Evolutionary conservation across 2,113 vertebrate genomes (phyloP).

Genomic region (Brachyhypopomus gauderio): DNA sequence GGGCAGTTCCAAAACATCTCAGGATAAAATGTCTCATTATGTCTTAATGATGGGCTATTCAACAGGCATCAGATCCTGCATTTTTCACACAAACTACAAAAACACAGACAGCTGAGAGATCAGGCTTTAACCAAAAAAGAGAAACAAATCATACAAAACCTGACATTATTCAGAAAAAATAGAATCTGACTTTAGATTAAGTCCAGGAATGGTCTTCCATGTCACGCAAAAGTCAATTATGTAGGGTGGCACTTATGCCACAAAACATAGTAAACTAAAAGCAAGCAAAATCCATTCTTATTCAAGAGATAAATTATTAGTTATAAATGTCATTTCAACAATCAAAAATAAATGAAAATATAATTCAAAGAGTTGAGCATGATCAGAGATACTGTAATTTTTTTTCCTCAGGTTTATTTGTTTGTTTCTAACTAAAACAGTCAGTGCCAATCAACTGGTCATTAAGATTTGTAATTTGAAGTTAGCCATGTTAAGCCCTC

Average conservation of each 20-base stretch:
- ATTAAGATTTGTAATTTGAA: constrained; percentile 99
- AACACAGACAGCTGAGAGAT: constrained; percentile 41
- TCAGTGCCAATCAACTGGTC: constrained; percentile 73
- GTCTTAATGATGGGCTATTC: constrained; percentile 32
- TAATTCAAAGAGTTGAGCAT: constrained; percentile 74
- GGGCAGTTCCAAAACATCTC: constrained; percentile 30
- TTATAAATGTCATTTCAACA: constrained; percentile 52
- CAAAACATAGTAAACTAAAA: constrained; percentile 68
- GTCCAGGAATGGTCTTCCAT: constrained; percentile 63
- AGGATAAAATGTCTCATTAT: constrained; percentile 39
- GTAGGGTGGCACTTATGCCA: constrained; percentile 63
- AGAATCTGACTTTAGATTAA: constrained; percentile 66
- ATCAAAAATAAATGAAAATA: constrained; percentile 76
- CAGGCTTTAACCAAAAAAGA: constrained; percentile 24
- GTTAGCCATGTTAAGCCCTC: constrained; percentile 99
- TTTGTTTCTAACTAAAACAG: constrained; percentile 77
- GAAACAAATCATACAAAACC: constrained; percentile 40
- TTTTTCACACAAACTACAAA: constrained; percentile 35
- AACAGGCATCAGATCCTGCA: constrained; percentile 14
- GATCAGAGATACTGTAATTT: constrained; percentile 77
- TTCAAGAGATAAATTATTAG: constrained; percentile 54
- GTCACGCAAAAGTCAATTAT: constrained; percentile 67
- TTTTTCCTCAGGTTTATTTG: constrained; percentile 76
- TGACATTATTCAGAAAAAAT: constrained; percentile 44
- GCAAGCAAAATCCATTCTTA: constrained; percentile 59